phyloP scores from a whole-genome alignment of 2,888 invertebrate species.

The Colostygia pectinataria region DNA sequence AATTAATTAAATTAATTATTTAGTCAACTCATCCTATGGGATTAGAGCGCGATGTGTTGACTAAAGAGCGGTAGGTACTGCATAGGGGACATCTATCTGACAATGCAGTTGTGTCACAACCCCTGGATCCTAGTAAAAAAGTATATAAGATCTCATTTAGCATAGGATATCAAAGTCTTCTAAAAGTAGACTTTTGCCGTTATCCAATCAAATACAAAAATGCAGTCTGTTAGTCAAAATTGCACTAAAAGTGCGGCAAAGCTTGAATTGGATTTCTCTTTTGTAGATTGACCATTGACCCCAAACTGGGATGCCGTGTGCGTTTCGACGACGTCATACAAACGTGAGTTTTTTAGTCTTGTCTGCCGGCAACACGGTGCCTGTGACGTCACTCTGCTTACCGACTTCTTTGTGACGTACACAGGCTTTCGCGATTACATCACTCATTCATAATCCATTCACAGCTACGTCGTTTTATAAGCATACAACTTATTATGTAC shows the following conservation, averaged over 20 bases:
- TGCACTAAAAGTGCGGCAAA: constrained; percentile 36
- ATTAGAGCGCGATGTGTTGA: too few relatives aligned
- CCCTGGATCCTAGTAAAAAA: too few relatives aligned
- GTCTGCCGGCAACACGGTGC: constrained; percentile 48
- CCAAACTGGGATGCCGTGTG: constrained; percentile 80
- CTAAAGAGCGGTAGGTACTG: too few relatives aligned
- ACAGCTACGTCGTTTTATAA: background rate
- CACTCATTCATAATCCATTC: constrained; percentile 23
- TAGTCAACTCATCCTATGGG: too few relatives aligned
- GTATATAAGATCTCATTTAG: too few relatives aligned
- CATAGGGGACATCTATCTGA: too few relatives aligned
- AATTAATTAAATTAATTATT: too few relatives aligned
- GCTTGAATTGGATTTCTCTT: constrained; percentile 69
- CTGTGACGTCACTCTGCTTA: constrained; percentile 50
- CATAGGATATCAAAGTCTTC: too few relatives aligned
- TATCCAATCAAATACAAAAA: background rate
- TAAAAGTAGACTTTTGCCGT: too few relatives aligned
- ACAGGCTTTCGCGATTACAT: constrained; percentile 20
- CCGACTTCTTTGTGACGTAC: constrained; percentile 38
- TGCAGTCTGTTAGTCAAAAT: background rate
- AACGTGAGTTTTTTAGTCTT: constrained; percentile 69
- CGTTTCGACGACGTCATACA: constrained; percentile 80
- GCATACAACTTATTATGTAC: too few relatives aligned
- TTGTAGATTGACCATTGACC: constrained; percentile 82
- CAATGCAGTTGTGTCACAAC: too few relatives aligned